These are phyloP conservation scores for Tachina fera DNA, from an alignment of 2,888 invertebrate species.

Conservation along the genomic window DNA sequence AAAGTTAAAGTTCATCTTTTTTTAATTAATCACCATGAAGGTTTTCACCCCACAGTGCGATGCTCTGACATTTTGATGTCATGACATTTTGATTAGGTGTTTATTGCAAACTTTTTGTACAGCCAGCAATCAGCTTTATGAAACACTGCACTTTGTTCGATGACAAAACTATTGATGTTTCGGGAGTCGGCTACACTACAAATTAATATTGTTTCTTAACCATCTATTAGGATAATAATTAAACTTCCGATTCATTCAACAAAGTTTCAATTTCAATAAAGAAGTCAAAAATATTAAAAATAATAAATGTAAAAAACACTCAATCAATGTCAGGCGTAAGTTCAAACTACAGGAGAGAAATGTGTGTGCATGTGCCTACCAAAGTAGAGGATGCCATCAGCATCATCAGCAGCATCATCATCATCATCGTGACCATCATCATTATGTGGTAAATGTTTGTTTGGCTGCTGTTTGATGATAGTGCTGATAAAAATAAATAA, in stretches of 20 bases:
- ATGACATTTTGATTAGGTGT: too few species aligned
- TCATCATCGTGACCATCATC: slow-evolving; percentile 26
- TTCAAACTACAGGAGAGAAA: slow-evolving; percentile 11
- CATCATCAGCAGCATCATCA: slow-evolving; percentile 2
- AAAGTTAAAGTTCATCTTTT: too few species aligned
- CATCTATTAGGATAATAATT: neutral
- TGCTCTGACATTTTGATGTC: too few species aligned
- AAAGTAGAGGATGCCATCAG: slow-evolving; percentile 33
- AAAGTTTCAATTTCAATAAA: slow-evolving; percentile 31
- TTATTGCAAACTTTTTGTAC: too few species aligned
- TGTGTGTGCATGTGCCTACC: slow-evolving; percentile 11
- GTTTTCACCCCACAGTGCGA: too few species aligned
- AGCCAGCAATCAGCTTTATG: too few species aligned
- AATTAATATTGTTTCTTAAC: neutral
- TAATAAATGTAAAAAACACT: slow-evolving; percentile 36
- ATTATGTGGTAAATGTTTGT: slow-evolving; percentile 45
- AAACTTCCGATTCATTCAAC: slow-evolving; percentile 26
- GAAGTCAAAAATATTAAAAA: slow-evolving; percentile 48
- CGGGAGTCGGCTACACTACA: too few species aligned
- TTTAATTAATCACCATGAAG: too few species aligned
- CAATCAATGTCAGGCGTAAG: slow-evolving; percentile 39
- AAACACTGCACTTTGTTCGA: too few species aligned
- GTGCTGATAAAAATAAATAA: slow-evolving; percentile 70
- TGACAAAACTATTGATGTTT: too few species aligned
- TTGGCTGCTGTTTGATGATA: slow-evolving; percentile 65